Conservation (phyloP, 2,797 vertebrate species). For the Adrianichthys oophorus region DNA sequence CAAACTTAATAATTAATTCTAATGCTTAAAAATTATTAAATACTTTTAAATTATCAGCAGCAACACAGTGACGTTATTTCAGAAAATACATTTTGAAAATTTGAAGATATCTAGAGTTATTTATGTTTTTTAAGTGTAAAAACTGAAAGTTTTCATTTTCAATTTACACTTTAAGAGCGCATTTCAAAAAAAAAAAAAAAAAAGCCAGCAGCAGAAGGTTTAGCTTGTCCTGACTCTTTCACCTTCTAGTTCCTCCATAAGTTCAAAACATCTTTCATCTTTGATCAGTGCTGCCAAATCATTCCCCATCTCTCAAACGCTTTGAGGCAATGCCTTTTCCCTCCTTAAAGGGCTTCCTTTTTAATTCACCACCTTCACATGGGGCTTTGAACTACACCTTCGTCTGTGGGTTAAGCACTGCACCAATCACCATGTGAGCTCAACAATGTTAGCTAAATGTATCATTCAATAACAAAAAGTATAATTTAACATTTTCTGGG, state of each 20-base stretch:
- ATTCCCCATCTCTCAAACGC: constrained; percentile 16
- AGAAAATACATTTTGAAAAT: no score
- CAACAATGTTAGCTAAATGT: background rate
- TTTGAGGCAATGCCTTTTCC: constrained; percentile 15
- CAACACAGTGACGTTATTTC: no score
- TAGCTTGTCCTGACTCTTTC: constrained; percentile 16
- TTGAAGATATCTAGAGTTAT: no score
- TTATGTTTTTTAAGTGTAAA: no score
- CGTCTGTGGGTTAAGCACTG: background rate
- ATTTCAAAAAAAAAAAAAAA: no score
- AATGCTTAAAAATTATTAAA: no score
- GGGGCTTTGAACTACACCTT: constrained; percentile 13
- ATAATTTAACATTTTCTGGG: background rate
- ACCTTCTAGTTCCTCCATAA: constrained; percentile 35
- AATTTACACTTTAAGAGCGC: no score
- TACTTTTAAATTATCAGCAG: no score
- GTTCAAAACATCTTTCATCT: constrained; percentile 54
- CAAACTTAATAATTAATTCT: no score
- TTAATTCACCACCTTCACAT: constrained; percentile 15
- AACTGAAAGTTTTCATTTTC: no score
- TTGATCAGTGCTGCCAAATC: constrained; percentile 38
- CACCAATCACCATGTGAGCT: background rate
- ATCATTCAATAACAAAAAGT: background rate
- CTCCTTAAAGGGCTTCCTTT: constrained; percentile 15
- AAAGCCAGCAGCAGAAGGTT: background rate